Conservation (phyloP, 2,113 vertebrate species). For the Platichthys flesus region DNA sequence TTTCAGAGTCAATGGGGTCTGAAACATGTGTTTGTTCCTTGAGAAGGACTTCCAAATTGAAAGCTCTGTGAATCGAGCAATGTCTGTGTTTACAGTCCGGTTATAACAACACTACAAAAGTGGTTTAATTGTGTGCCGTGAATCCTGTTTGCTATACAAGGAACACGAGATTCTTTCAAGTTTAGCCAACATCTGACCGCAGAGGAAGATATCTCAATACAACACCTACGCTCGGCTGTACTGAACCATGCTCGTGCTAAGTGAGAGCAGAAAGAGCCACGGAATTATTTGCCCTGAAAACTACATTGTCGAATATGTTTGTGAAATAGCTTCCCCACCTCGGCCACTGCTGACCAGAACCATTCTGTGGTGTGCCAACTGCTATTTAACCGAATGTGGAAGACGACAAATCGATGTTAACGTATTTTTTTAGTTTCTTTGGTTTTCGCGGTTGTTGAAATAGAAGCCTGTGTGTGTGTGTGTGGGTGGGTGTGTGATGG, state of each 20-base stretch:
- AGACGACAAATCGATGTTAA: constrained; percentile 22
- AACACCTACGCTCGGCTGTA: not conserved
- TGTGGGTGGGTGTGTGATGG: not conserved
- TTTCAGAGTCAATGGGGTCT: not conserved
- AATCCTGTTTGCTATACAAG: not conserved
- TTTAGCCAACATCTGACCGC: not conserved
- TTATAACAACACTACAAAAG: too few species aligned
- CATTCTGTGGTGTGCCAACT: constrained; percentile 24
- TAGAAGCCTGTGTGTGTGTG: not conserved
- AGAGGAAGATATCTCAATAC: not conserved
- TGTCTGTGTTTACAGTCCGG: not conserved
- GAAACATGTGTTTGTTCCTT: not conserved
- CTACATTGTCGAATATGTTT: constrained; percentile 1
- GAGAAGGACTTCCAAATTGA: not conserved
- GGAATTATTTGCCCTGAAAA: constrained; percentile 7
- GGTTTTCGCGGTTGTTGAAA: not conserved
- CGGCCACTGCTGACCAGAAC: constrained; percentile 21
- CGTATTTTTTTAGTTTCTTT: constrained; percentile 1
- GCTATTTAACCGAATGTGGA: constrained; percentile 26
- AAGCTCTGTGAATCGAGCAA: not conserved
- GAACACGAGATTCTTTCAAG: not conserved
- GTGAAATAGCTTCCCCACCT: constrained; percentile 19
- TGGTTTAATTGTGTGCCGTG: not conserved
- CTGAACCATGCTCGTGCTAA: constrained; percentile 1
- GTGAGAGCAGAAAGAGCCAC: constrained; percentile 4